Percentiles rank a stretch among this genome's conserved stretches.
These are phyloP conservation scores for Puffinus mauretanicus DNA, from an alignment of 2,113 vertebrate species.

Conservation along the genomic window DNA sequence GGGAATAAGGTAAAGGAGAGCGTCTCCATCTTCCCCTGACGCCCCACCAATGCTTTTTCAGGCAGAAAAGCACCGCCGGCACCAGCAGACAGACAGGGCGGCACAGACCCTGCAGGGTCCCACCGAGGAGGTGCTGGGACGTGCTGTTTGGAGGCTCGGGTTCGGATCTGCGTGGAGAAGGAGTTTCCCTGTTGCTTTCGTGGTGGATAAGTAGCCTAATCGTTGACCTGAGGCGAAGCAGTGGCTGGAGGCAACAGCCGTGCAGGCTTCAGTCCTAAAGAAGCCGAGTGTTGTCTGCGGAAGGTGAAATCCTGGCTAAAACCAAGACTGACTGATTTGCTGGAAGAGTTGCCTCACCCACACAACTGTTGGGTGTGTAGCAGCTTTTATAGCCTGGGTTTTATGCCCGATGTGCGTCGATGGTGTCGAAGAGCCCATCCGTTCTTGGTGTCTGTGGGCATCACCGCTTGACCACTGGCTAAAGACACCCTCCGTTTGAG, in stretches of 20 bases:
- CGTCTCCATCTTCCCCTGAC: fast-evolving
- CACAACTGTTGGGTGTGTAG: neutral
- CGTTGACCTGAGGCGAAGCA: fast-evolving
- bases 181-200: fast-evolving
- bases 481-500: fast-evolving
- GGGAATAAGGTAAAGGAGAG: neutral
- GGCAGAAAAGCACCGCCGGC: neutral
- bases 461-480: neutral
- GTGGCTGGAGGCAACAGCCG: neutral
- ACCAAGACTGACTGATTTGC: neutral
- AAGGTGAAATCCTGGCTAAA: neutral
- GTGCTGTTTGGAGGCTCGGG: neutral
- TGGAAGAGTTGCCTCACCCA: neutral
- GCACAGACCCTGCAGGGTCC: neutral
- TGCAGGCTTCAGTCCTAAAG: neutral
- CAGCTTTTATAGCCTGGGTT: neutral
- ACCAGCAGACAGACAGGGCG: too few relatives aligned
- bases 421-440: too few relatives aligned
- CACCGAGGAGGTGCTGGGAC: fast-evolving
- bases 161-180: neutral
- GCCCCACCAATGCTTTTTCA: neutral
- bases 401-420: fast-evolving
- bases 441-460: too few relatives aligned
- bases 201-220: neutral
- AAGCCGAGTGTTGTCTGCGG: neutral